Evolutionary conservation across 2,888 invertebrate species (phyloP).

Genomic region (Herminia tarsipennalis): DNA sequence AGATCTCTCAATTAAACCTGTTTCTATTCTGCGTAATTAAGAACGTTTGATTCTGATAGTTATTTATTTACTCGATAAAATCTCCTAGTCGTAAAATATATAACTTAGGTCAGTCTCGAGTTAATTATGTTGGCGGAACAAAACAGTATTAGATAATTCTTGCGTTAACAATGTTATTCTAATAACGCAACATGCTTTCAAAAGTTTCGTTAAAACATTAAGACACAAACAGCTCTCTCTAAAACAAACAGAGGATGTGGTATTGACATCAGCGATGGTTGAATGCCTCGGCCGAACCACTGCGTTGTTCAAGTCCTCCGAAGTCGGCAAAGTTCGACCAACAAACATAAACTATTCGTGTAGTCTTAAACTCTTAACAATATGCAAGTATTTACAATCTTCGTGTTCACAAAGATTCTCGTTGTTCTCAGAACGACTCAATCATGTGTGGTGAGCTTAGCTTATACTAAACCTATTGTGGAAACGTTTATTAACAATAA

Average conservation of each 20-base stretch:
- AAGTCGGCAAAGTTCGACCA: constrained; percentile 1
- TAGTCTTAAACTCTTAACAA: background rate
- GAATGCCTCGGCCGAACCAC: constrained; percentile 45
- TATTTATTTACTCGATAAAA: background rate
- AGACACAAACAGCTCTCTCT: constrained; percentile 72
- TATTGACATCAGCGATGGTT: constrained; percentile 65
- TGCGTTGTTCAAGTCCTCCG: background rate
- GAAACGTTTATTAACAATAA: constrained; percentile 12
- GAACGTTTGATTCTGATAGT: constrained; percentile 16
- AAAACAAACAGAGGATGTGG: constrained; percentile 58
- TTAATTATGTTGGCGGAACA: background rate
- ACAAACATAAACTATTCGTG: constrained; percentile 3
- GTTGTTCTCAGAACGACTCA: constrained; percentile 17
- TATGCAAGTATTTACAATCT: constrained; percentile 16
- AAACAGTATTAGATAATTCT: background rate
- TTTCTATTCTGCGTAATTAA: constrained; percentile 38
- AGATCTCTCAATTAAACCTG: constrained; percentile 40
- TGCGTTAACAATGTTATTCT: constrained; percentile 6
- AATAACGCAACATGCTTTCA: constrained; percentile 62
- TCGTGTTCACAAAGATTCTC: constrained; percentile 6
- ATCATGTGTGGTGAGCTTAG: constrained; percentile 1
- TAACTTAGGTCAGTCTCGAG: no score
- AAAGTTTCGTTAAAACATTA: constrained; percentile 72
- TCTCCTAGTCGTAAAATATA: background rate
- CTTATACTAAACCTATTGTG: constrained; percentile 12